phyloP scores from a whole-genome alignment of 1,140 invertebrate genomes.

The Radopholus similis region DNA sequence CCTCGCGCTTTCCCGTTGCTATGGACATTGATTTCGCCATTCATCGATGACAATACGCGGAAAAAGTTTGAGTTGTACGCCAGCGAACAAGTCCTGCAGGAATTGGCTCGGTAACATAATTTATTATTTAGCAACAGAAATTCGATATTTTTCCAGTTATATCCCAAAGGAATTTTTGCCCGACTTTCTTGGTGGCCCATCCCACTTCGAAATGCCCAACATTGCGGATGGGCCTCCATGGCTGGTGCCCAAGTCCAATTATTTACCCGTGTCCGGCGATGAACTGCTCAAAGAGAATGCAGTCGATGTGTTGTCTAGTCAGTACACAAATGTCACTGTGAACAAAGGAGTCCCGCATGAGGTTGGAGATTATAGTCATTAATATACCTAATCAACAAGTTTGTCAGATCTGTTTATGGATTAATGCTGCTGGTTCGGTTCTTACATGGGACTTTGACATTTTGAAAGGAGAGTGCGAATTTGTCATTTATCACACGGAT shows the following conservation, averaged over 20 bases:
- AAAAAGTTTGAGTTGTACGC: constrained; percentile 72
- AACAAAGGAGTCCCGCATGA: constrained; percentile 49
- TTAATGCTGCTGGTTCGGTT: constrained; percentile 79
- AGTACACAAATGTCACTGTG: constrained; percentile 41
- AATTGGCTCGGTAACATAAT: constrained; percentile 67
- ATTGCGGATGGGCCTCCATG: constrained; percentile 69
- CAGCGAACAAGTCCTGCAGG: constrained; percentile 46
- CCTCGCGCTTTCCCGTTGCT: constrained; percentile 88
- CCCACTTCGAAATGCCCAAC: constrained; percentile 69
- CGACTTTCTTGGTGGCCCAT: constrained; percentile 82
- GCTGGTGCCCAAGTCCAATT: constrained; percentile 82
- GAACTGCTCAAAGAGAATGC: constrained; percentile 65
- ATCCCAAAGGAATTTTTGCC: constrained; percentile 81
- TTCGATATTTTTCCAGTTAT: constrained; percentile 63
- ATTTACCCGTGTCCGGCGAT: constrained; percentile 70
- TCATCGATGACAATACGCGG: constrained; percentile 90
- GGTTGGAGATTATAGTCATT: neutral
- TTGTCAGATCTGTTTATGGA: constrained; percentile 68
- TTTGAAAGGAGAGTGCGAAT: constrained; percentile 79
- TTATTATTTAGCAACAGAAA: neutral
- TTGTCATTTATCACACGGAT: constrained; percentile 75
- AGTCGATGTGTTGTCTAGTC: constrained; percentile 62
- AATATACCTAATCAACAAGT: neutral
- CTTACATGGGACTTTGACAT: constrained; percentile 97
- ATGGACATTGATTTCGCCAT: constrained; percentile 94